Evolutionary conservation across 2,113 vertebrate genomes (phyloP).

Genomic region (Sarotherodon lohbergeri): DNA sequence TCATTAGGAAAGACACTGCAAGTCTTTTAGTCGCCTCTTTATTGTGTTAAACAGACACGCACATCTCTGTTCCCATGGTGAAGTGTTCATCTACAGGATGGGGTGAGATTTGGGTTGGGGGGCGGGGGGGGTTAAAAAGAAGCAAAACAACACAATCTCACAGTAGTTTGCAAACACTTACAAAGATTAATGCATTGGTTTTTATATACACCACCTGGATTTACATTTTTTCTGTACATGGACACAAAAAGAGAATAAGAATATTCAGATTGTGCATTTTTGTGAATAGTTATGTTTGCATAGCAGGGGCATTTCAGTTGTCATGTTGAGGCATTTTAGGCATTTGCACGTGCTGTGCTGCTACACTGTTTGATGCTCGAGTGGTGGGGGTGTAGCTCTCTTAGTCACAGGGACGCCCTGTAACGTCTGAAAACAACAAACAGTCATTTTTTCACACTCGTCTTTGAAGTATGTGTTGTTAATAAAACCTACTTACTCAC

Average conservation of each 20-base stretch:
- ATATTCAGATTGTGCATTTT: neutral
- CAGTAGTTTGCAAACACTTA: neutral
- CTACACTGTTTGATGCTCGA: neutral
- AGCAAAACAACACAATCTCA: neutral
- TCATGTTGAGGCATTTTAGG: neutral
- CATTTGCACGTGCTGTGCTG: neutral
- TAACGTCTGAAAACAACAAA: neutral
- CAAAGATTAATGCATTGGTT: neutral
- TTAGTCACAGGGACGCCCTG: neutral
- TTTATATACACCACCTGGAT: neutral
- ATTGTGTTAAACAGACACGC: slow-evolving; percentile 19
- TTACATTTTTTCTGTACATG: neutral
- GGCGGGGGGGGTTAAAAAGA: neutral
- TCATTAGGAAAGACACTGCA: slow-evolving; percentile 47
- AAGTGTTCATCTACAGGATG: neutral
- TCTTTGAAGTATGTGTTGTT: neutral
- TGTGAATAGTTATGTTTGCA: neutral
- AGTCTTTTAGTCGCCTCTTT: neutral
- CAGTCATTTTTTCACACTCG: neutral
- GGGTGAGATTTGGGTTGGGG: neutral
- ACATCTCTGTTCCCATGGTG: slow-evolving; percentile 10
- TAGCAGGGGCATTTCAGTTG: neutral
- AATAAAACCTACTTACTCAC: neutral
- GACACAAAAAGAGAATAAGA: neutral
- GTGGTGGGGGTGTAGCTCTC: neutral